phyloP scores from a whole-genome alignment of 2,888 invertebrate species.

The Napeogenes inachia region DNA sequence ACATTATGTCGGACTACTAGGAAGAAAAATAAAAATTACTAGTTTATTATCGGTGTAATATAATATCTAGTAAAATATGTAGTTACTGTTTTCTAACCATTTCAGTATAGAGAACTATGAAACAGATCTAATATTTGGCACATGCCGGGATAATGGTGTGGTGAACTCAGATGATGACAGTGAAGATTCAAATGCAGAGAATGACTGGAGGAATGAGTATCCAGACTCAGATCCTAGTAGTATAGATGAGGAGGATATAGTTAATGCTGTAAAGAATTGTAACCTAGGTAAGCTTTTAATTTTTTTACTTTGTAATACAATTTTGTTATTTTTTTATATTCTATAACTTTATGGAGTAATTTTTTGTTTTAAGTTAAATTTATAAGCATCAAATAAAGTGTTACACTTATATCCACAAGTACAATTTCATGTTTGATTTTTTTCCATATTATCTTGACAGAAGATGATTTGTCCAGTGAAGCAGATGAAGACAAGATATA shows the following conservation, averaged over 20 bases:
- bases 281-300: conserved; percentile 47
- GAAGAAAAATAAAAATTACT: neutral
- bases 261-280: conserved; percentile 72
- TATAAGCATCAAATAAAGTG: no score
- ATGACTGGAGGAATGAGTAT: conserved; percentile 87
- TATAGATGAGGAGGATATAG: conserved; percentile 79
- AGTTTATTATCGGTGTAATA: neutral
- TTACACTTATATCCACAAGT: neutral
- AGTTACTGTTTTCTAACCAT: conserved; percentile 20
- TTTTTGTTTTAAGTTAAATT: no score
- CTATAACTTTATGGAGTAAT: no score
- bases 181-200: conserved; percentile 88
- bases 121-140: conserved; percentile 54
- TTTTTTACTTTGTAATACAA: neutral
- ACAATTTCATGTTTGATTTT: neutral
- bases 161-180: conserved; percentile 58
- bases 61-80: neutral
- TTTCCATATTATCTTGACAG: conserved; percentile 34
- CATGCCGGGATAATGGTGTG: conserved; percentile 47
- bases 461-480: conserved; percentile 70
- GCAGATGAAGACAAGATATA: conserved; percentile 66
- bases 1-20: no score
- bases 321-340: no score
- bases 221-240: conserved; percentile 83
- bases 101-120: conserved; percentile 67